Conservation (phyloP, 35 echinoderm and acorn worm species). For the Heliocidaris erythrogramma region DNA sequence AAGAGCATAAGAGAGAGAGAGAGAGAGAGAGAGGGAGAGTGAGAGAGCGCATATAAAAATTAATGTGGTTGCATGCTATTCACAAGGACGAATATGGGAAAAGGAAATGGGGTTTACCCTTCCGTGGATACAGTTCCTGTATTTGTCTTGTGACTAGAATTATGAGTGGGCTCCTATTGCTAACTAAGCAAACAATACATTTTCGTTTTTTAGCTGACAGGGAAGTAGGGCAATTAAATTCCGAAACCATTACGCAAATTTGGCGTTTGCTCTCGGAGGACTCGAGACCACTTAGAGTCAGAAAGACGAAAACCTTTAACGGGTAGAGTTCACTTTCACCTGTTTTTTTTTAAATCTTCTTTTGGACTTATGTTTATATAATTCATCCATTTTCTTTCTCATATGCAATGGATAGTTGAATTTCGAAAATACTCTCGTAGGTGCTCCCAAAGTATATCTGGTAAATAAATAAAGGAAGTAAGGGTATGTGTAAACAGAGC, state of each 20-base stretch:
- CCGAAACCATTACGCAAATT: slow-evolving; percentile 9
- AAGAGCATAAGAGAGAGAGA: too few relatives aligned
- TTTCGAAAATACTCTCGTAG: too few relatives aligned
- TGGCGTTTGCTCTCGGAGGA: slow-evolving; percentile 7
- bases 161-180: slow-evolving; percentile 1
- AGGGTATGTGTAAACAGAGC: too few relatives aligned
- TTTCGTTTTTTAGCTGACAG: neutral
- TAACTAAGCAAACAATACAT: slow-evolving; percentile 19
- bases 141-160: slow-evolving; percentile 5
- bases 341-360: neutral
- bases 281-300: slow-evolving; percentile 1
- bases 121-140: neutral
- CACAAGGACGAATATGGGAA: neutral
- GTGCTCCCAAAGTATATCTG: too few relatives aligned
- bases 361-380: neutral
- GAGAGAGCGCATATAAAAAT: too few relatives aligned
- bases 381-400: too few relatives aligned
- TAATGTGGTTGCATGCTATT: neutral
- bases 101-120: neutral
- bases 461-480: too few relatives aligned
- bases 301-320: neutral
- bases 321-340: neutral
- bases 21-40: too few relatives aligned
- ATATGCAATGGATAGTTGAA: too few relatives aligned
- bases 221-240: slow-evolving; percentile 17